These are phyloP conservation scores for Echinops telfairi DNA, from an alignment of 2,113 vertebrate species.

Conservation along the genomic window DNA sequence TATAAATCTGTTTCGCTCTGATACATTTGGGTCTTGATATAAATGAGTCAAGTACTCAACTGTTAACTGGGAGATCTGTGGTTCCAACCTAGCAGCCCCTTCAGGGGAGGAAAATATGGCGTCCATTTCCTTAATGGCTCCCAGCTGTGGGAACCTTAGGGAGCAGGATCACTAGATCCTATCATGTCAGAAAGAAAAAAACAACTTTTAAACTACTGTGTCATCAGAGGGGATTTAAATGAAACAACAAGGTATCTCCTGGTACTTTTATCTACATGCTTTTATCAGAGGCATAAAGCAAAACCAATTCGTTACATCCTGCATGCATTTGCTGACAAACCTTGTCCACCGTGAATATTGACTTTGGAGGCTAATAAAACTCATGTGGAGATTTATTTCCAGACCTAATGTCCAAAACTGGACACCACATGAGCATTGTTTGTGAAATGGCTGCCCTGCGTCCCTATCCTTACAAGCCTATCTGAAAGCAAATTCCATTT, in stretches of 20 bases:
- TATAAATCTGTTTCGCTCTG: constrained; percentile 24
- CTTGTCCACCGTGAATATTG: constrained; percentile 21
- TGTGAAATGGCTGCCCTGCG: constrained; percentile 26
- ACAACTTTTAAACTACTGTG: background rate
- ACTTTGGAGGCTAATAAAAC: constrained; percentile 30
- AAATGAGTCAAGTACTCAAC: background rate
- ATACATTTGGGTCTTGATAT: background rate
- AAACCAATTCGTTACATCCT: background rate
- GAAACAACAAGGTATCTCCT: background rate
- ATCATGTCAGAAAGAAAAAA: too few relatives aligned
- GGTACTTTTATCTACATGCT: background rate
- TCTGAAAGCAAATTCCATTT: constrained; percentile 61
- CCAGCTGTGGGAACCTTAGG: background rate
- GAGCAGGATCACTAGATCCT: background rate
- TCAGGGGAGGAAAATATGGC: background rate
- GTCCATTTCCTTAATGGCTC: background rate
- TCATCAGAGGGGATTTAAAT: constrained; percentile 17
- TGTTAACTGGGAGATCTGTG: background rate
- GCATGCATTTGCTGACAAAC: constrained; percentile 43
- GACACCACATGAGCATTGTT: constrained; percentile 38
- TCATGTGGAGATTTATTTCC: constrained; percentile 68
- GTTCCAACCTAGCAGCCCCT: background rate
- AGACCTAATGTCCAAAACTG: background rate
- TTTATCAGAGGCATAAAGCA: background rate
- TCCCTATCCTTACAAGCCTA: constrained; percentile 36